phyloP scores from a whole-genome alignment of 53 echinoderm and acorn worm species.

The Holothuria scabra region DNA sequence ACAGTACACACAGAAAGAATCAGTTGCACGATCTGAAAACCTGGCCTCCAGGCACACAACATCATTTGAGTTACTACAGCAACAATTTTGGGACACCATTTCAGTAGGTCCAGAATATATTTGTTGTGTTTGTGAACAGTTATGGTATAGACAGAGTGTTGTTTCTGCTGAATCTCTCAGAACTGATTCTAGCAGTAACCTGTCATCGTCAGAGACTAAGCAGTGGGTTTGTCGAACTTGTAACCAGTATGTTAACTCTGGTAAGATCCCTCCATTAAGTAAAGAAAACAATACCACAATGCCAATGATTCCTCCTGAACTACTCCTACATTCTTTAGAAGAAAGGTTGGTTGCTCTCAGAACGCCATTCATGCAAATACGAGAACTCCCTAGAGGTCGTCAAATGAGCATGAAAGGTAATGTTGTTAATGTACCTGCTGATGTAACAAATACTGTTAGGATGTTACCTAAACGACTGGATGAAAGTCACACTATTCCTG shows the following conservation, averaged over 20 bases:
- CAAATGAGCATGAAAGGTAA: conserved; percentile 51
- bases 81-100: conserved; percentile 1
- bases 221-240: conserved; percentile 34
- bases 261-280: conserved; percentile 6
- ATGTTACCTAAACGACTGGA: conserved; percentile 42
- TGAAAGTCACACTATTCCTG: conserved; percentile 43
- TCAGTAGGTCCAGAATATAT: conserved; percentile 25
- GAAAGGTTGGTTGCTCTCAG: conserved; percentile 50
- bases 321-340: conserved; percentile 20
- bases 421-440: conserved; percentile 57
- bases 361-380: conserved; percentile 58
- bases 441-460: conserved; percentile 21
- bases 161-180: too few relatives aligned
- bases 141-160: too few relatives aligned
- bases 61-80: background rate
- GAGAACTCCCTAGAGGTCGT: conserved; percentile 55
- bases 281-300: conserved; percentile 9
- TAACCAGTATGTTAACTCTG: background rate
- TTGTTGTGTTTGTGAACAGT: background rate
- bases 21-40: background rate
- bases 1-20: background rate
- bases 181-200: too few relatives aligned
- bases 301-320: conserved; percentile 13
- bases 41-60: background rate
- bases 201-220: background rate